Conservation (phyloP, 2,797 vertebrate species). For the Sphenodon punctatus region DNA sequence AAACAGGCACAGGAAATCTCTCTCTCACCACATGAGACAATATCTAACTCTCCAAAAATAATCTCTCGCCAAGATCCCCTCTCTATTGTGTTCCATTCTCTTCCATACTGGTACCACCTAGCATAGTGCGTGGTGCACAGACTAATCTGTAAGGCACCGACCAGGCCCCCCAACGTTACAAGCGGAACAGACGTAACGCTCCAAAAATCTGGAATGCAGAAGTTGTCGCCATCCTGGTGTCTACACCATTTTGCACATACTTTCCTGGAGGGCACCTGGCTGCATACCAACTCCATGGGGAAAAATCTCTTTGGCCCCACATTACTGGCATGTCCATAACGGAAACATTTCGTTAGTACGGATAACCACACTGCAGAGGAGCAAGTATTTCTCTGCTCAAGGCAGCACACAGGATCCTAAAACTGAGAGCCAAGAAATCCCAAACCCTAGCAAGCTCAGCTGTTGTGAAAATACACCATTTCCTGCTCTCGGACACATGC, state of each 20-base stretch:
- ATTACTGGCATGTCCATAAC: neutral
- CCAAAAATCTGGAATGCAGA: neutral
- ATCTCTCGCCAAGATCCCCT: neutral
- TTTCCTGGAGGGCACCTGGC: neutral
- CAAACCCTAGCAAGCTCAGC: neutral
- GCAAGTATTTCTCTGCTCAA: neutral
- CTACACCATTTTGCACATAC: neutral
- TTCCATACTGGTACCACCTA: neutral
- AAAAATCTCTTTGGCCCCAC: neutral
- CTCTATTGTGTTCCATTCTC: neutral
- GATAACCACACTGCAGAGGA: neutral
- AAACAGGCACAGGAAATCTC: neutral
- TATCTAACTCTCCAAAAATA: neutral
- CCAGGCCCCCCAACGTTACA: neutral
- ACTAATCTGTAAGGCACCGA: neutral
- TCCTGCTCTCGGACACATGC: neutral
- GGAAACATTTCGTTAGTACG: neutral
- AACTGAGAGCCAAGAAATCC: neutral
- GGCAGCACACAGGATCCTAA: neutral
- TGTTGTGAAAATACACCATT: neutral
- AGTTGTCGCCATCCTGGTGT: neutral
- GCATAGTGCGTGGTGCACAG: neutral
- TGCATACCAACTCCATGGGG: neutral
- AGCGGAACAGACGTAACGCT: neutral
- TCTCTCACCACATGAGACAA: neutral